Percentiles rank a stretch among this genome's conserved stretches.
Conservation (phyloP, 2,888 invertebrate genomes). For the Phyllotreta cruciferae region DNA sequence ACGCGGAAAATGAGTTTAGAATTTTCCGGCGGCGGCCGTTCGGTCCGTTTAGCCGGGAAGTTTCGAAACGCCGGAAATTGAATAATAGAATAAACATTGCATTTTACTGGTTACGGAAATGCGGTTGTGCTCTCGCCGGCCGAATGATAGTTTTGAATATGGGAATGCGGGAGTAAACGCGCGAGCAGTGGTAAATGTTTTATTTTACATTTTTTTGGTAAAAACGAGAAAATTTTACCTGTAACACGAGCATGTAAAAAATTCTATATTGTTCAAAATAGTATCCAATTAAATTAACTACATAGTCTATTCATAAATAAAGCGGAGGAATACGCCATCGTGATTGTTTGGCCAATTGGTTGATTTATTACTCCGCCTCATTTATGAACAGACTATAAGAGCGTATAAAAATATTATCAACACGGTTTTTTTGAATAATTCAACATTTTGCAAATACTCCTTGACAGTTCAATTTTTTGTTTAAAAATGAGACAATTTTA, state of each 20-base stretch:
- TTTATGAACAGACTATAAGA: too few relatives aligned
- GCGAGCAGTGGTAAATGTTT: neutral
- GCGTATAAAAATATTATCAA: too few relatives aligned
- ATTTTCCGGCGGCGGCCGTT: constrained; percentile 19
- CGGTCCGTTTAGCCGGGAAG: constrained; percentile 11
- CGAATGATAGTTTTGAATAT: constrained; percentile 17
- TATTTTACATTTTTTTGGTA: too few relatives aligned
- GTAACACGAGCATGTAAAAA: too few relatives aligned
- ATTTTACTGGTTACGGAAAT: constrained; percentile 21
- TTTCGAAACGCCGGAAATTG: constrained; percentile 19
- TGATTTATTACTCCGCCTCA: too few relatives aligned
- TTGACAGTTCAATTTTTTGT: too few relatives aligned
- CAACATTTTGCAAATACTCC: neutral
- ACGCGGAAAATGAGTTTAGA: constrained; percentile 21
- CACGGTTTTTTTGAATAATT: too few relatives aligned
- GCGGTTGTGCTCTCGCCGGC: constrained; percentile 11
- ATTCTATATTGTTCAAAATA: too few relatives aligned
- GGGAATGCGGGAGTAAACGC: constrained; percentile 4
- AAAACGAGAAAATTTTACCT: neutral
- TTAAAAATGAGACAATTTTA: neutral
- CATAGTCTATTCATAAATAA: too few relatives aligned
- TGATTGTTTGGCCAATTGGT: too few relatives aligned
- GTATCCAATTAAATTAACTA: too few relatives aligned
- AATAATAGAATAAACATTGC: constrained; percentile 26
- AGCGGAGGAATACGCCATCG: too few relatives aligned